These are phyloP conservation scores for Euphydryas editha DNA, from an alignment of 2,888 invertebrate species.

Conservation along the genomic window DNA sequence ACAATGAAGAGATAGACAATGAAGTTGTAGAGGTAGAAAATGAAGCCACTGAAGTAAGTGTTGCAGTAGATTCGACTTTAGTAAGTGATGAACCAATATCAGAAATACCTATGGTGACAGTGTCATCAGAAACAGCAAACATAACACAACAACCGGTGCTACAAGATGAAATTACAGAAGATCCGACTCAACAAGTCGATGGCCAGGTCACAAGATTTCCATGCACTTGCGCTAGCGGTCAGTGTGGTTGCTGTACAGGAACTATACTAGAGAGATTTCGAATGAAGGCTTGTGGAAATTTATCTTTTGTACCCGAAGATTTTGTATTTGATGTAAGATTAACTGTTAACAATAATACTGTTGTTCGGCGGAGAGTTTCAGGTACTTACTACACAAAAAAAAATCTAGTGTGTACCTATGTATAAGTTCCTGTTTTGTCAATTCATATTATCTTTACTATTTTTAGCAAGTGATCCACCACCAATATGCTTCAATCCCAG, in stretches of 20 bases:
- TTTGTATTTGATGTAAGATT: constrained; percentile 90
- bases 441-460: background rate
- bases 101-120: constrained; percentile 35
- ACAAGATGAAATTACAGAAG: constrained; percentile 51
- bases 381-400: constrained; percentile 77
- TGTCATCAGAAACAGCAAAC: constrained; percentile 44
- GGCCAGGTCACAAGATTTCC: constrained; percentile 83
- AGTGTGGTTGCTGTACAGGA: constrained; percentile 88
- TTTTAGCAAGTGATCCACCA: constrained; percentile 88
- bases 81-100: constrained; percentile 47
- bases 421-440: background rate
- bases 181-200: constrained; percentile 54
- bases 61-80: constrained; percentile 45
- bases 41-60: constrained; percentile 50
- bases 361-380: constrained; percentile 88
- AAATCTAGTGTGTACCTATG: constrained; percentile 41
- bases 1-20: constrained; percentile 51
- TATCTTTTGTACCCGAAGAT: constrained; percentile 91
- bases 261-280: constrained; percentile 85
- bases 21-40: constrained; percentile 47
- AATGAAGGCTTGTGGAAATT: constrained; percentile 90
- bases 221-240: constrained; percentile 84
- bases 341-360: constrained; percentile 87
- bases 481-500: constrained; percentile 89
- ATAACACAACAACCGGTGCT: constrained; percentile 52